Evolutionary conservation across 2,113 vertebrate genomes (phyloP).

Genomic region (Gnathonemus longibarbis): DNA sequence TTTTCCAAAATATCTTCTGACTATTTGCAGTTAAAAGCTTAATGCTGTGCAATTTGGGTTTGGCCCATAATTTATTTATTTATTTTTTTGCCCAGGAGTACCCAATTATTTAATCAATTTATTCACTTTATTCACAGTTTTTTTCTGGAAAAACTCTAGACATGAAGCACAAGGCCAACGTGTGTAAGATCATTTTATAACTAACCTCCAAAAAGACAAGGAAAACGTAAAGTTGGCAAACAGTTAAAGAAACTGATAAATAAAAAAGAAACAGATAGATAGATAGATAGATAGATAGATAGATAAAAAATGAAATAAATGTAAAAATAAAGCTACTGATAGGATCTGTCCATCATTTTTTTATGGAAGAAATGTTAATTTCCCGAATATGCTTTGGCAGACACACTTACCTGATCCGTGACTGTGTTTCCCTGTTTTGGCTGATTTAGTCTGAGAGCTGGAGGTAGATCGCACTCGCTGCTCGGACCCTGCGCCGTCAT

Average conservation of each 20-base stretch:
- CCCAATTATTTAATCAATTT: not conserved
- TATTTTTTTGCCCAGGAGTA: not conserved
- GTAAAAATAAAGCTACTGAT: not conserved
- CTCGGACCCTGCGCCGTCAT: conserved; percentile 67
- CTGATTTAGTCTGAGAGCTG: conserved; percentile 72
- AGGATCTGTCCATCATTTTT: not conserved
- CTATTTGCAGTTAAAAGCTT: not conserved
- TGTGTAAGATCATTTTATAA: not conserved
- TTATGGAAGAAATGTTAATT: not conserved
- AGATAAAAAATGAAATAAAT: not conserved
- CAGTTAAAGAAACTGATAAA: not conserved
- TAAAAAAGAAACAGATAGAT: not conserved
- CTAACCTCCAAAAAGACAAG: not conserved
- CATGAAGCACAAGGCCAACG: not conserved
- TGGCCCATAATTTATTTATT: not conserved
- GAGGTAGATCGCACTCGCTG: conserved; percentile 71
- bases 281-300: not conserved
- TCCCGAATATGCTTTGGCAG: not conserved
- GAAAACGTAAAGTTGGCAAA: not conserved
- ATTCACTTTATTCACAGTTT: not conserved
- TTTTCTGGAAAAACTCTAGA: not conserved
- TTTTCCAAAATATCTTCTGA: not conserved
- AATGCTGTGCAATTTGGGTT: not conserved
- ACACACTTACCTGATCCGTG: conserved; percentile 78
- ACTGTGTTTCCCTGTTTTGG: conserved; percentile 82